Percentiles rank a stretch among this genome's conserved stretches.
These are phyloP conservation scores for Daboia siamensis DNA, from an alignment of 2,113 vertebrate genomes.

Conservation along the genomic window DNA sequence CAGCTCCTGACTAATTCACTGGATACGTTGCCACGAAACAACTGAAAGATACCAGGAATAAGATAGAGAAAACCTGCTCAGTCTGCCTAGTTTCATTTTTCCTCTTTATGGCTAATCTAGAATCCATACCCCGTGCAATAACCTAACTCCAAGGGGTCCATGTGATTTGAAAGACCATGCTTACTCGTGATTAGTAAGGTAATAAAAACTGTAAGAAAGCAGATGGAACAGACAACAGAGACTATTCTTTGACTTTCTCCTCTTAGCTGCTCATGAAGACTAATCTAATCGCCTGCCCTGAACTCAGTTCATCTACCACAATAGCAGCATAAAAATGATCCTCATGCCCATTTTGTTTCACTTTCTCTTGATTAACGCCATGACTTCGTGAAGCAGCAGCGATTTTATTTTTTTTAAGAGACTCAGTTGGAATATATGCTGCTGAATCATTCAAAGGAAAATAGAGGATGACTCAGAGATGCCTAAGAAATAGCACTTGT, in stretches of 20 bases:
- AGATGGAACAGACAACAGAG: not conserved
- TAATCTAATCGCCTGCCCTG: not conserved
- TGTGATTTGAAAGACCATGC: not conserved
- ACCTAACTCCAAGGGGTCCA: not conserved
- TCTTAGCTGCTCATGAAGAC: not conserved
- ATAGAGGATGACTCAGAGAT: not conserved
- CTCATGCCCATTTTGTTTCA: constrained; percentile 10
- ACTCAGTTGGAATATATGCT: constrained; percentile 5
- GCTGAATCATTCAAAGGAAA: constrained; percentile 17
- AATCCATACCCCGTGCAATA: not conserved
- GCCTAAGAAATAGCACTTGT: not conserved
- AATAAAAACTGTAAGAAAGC: not conserved
- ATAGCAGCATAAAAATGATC: constrained; percentile 10
- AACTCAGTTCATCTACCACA: not conserved
- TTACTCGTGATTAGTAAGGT: not conserved
- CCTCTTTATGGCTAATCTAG: not conserved
- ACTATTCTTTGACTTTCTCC: not conserved
- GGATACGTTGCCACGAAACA: not conserved
- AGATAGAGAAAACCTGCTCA: not conserved
- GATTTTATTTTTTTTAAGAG: not conserved
- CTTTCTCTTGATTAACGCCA: constrained; percentile 14
- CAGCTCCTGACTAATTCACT: not conserved
- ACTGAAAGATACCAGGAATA: not conserved
- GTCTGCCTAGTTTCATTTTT: not conserved
- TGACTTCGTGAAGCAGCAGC: not conserved